Evolutionary conservation across 2,113 vertebrate species (phyloP), one percentile per base, ranked within the genome.

Genomic region (Equus przewalskii): DNA sequence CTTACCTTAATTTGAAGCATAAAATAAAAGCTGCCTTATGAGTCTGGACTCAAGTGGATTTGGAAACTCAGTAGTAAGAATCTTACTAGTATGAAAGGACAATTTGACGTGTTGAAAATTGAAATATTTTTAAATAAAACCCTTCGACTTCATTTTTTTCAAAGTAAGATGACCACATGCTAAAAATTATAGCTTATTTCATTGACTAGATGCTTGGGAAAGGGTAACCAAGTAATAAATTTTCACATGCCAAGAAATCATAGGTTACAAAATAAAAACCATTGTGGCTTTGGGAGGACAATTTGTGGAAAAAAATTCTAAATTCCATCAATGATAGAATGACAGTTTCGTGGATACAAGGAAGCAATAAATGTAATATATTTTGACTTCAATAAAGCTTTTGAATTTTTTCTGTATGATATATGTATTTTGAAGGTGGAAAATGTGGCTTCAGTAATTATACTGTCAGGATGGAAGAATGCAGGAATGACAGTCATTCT

Each of bases 281-380:
- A 78, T 80, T 22, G 75, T 73, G 36, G 12, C 19, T 91, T 92
- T 70, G 30, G 3, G 13, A 86, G 54, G 16, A 95, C 19, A 72
- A 73, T 6, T 79, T 85, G 33, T 78, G 26, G 51, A 70, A 72
- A 44, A 69, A 56, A 46, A 24, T 60, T 92, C 67, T 92, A 60
- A 89, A 80, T 75, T 70, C 16, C 6, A 62, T 92, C 12, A 86
- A 81, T 96, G 46, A 96, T 12, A 94, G 33, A 91, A 69, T 85
- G 91, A 88, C 65, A 91, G 9, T 0, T 80, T 92, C 33, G 13
- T 70, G 11, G 44, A 73, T 21, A 87, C 26, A 12, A 91, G 28
- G 15, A 97, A 98, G 58, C 0, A 72, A 36, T 60, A 67, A 95
- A 67, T 85, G 12, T 78, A 93, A 65, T 85, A 76, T 60, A 91